Conservation (phyloP, 2,113 vertebrate species). For the Hippotragus niger region DNA sequence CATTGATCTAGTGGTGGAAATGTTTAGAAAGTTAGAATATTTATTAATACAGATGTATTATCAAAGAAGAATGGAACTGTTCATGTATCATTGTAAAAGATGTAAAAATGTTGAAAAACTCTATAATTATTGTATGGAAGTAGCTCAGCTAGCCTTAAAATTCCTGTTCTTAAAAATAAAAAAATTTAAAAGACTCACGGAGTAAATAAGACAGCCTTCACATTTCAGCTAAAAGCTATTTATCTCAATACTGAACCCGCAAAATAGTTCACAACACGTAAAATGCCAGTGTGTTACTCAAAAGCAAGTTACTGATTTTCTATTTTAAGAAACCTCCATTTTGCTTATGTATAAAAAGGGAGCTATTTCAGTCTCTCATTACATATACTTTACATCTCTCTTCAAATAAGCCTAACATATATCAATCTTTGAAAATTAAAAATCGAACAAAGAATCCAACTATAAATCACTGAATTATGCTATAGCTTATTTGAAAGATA, state of each 20-base stretch:
- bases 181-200: neutral
- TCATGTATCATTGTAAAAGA: neutral
- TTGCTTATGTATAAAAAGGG: neutral
- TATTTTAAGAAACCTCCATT: conserved; percentile 39
- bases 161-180: neutral
- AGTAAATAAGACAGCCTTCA: neutral
- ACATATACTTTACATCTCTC: conserved; percentile 10
- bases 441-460: conserved; percentile 29
- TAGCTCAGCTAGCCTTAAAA: neutral
- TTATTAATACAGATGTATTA: neutral
- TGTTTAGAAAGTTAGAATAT: neutral
- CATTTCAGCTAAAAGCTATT: neutral
- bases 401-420: conserved; percentile 28
- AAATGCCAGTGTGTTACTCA: neutral
- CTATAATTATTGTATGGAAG: neutral
- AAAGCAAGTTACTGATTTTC: conserved; percentile 27
- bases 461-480: conserved; percentile 4
- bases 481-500: conserved; percentile 47
- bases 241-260: neutral
- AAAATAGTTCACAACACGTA: conserved; percentile 24
- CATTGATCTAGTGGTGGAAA: neutral
- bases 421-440: conserved; percentile 57
- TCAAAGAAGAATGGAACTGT: neutral
- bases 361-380: neutral
- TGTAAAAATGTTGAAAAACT: neutral